Conservation (phyloP, 2,113 vertebrate species). For the Poecile atricapillus region DNA sequence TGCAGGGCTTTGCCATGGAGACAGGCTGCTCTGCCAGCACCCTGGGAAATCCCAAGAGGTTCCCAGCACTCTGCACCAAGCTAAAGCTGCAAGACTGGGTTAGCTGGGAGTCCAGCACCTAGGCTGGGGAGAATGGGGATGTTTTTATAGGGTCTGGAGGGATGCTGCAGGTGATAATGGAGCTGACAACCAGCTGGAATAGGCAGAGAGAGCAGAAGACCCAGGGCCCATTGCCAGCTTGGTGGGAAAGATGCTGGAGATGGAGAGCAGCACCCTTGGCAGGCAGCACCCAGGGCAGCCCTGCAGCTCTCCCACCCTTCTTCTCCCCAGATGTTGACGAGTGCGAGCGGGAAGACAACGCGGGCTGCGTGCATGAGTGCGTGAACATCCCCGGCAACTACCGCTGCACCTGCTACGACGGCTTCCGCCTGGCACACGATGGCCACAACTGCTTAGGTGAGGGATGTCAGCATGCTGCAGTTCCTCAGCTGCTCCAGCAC, state of each 20-base stretch:
- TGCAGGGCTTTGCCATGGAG: neutral
- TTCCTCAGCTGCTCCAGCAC: neutral
- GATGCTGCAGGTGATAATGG: neutral
- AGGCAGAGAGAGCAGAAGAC: neutral
- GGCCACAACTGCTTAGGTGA: conserved; percentile 97
- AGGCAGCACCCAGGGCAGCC: neutral
- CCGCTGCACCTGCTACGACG: conserved; percentile 95
- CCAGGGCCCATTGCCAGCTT: neutral
- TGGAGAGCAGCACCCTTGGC: neutral
- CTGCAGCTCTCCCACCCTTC: neutral
- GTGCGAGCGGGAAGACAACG: conserved; percentile 91
- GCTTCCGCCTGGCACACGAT: conserved; percentile 92
- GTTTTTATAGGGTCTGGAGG: neutral
- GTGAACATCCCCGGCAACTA: conserved; percentile 98
- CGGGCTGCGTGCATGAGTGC: conserved; percentile 95
- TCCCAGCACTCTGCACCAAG: neutral
- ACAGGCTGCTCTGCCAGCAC: neutral
- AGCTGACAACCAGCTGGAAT: neutral
- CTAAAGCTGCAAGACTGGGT: rapidly evolving
- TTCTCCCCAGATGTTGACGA: conserved; percentile 87
- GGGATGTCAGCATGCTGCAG: rapidly evolving
- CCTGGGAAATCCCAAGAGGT: neutral
- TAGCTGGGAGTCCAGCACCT: neutral
- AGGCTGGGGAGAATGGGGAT: neutral
- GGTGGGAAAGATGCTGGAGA: neutral